Conservation (phyloP, 2,113 vertebrate genomes). For the Thalassarche chlororhynchos region DNA sequence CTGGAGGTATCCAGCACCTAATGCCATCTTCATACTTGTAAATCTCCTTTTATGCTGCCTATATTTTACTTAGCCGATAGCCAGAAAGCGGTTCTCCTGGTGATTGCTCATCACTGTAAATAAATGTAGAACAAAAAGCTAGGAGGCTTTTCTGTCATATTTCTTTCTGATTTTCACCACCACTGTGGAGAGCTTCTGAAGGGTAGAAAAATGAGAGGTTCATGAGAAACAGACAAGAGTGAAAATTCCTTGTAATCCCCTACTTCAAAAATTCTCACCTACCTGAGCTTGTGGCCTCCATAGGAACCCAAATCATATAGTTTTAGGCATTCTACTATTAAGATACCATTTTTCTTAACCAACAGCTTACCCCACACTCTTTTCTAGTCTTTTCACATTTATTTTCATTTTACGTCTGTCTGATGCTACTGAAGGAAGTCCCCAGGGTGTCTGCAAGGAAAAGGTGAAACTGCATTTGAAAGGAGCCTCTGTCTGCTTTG, state of each 20-base stretch:
- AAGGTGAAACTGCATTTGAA: background rate
- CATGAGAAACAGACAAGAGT: background rate
- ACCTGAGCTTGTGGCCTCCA: background rate
- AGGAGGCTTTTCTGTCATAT: background rate
- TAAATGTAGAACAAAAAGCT: background rate
- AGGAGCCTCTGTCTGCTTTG: background rate
- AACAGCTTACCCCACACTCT: background rate
- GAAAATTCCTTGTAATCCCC: background rate
- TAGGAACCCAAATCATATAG: background rate
- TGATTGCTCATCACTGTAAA: background rate
- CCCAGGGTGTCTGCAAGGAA: background rate
- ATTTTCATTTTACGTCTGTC: background rate
- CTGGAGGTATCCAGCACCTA: background rate
- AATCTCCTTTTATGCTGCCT: background rate
- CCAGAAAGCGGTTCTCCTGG: background rate
- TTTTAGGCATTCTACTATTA: background rate
- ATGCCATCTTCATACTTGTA: background rate
- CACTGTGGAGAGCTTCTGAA: background rate
- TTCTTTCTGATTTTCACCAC: background rate
- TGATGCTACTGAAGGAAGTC: background rate
- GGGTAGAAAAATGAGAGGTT: background rate
- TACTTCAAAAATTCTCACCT: background rate
- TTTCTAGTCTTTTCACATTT: background rate
- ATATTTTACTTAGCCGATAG: background rate
- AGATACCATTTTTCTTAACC: background rate